Evolutionary conservation across 92 coral and sea anemone genomes (phyloP), one percentile per base, ranked within the genome.

Genomic region (Chrysogorgia sp.): DNA sequence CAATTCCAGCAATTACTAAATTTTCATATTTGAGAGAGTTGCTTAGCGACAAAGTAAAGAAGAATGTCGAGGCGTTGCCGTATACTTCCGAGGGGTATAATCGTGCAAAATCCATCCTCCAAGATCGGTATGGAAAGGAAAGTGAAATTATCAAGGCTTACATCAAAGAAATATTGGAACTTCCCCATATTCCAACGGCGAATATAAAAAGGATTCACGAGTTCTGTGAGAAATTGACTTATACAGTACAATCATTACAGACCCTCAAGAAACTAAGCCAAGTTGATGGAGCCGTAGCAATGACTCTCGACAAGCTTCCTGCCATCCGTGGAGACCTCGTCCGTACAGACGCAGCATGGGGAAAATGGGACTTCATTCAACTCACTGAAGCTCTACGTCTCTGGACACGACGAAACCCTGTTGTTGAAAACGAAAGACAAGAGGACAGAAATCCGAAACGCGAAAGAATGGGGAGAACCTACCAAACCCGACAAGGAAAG

Each of bases 221-320:
- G 23, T 81, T 81, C 68, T 64, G 24, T 48, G 74, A 81, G 59
- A 81, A 81, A 30, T 76, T 86, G 37, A 26, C 63, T 29, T 64
- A 72, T 69, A 72, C 45, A 31, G 84, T 84, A 32, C 85, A 85
- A 55, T 64, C 82, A 28, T 52, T 86, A 40, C 35, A 81, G 77
- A 71, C 89, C 10, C 19, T 85, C 41, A 79, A 79, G 33, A 34
- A 65, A 7, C 71, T 81, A 1, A 34, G 29, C 20, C 67, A 77
- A 47, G 89, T 76, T 29, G 67, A 76, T 33, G 81, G 90, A 5
- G 61, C 74, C 30, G 81, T 81, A n/a, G 58, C 85, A 14, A 57
- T 85, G 85, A 85, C 82, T 24, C 59, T 85, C 7, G 82, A 80
- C 55, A 86, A 86, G 55, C 28, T 81, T 57, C 76, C 89, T 32